phyloP scores from a whole-genome alignment of 1,140 invertebrate genomes.

The Phymastichus coffea region DNA sequence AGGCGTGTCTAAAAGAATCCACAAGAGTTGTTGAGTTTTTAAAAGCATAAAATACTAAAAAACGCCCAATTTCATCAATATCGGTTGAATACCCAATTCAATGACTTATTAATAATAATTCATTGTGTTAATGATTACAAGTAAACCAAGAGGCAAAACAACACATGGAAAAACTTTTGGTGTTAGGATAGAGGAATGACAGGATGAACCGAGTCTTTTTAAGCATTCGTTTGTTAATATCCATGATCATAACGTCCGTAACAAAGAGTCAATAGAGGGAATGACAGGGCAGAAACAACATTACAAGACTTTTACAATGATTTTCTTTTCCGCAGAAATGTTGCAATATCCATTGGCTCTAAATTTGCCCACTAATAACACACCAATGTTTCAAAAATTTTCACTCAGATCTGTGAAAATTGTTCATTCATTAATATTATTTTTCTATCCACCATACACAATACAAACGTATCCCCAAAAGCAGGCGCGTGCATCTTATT shows the following conservation, averaged over 20 bases:
- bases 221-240: conserved; percentile 22
- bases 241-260: conserved; percentile 16
- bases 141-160: conserved; percentile 50
- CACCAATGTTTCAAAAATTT: conserved; percentile 7
- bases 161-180: conserved; percentile 35
- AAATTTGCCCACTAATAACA: conserved; percentile 12
- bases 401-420: conserved; percentile 1
- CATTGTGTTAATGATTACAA: conserved; percentile 42
- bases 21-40: too few species aligned
- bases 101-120: not conserved
- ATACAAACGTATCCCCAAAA: conserved; percentile 4
- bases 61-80: conserved; percentile 7
- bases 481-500: not conserved
- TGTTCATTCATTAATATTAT: not conserved
- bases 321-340: conserved; percentile 4
- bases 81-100: not conserved
- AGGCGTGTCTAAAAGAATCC: too few species aligned
- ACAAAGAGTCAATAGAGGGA: conserved; percentile 15
- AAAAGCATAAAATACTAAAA: not conserved
- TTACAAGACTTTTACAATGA: conserved; percentile 2
- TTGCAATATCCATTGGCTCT: conserved; percentile 12
- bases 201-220: conserved; percentile 6
- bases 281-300: conserved; percentile 20
- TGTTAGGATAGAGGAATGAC: too few species aligned
- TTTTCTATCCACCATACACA: too few species aligned